Evolutionary conservation across 1,140 invertebrate genomes (phyloP), one percentile per base, ranked within the genome.

Genomic region (Armadillidium nasatum): DNA sequence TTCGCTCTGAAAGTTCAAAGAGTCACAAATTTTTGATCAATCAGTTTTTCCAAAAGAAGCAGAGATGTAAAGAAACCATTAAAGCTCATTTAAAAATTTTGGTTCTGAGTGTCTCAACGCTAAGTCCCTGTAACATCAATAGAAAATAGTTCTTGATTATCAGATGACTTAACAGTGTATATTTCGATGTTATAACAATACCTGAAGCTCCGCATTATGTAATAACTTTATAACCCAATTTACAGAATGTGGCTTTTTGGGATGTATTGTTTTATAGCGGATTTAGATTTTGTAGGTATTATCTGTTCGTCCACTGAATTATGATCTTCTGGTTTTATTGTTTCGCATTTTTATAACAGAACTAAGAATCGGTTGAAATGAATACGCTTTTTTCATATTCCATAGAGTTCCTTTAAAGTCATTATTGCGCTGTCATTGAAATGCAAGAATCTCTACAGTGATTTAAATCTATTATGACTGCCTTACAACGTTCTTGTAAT

Each of bases 171-270:
- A 21, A 7, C 68, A 33, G 19, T 21, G 68, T 70, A 70, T 19
- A 70, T 19, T 19, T 70, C 68, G 11, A 70, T 10, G 10, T 70
- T 19, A 19, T 70, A 70, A 70, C 10, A 21, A 70, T 70, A 9
- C 68, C 68, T 33, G 19, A 21, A 10, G 68, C 9, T 19, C 68
- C 68, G 19, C 68, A 70, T 19, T 11, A 10, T 9, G 68, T 10
- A 33, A 70, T 10, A 9, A 70, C 68, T 11, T 70, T 70, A 70
- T 70, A 70, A 10, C 68, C 68, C 68, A 7, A 21, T 70, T 70
- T 70, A 33, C 19, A 10, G 68, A 19, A 19, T 33, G 7, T 70
- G 19, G n/a, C n/a, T n/a, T n/a, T 70, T 70, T 10, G 68, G 19
- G 68, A 10, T 70, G 19, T 70, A 70, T 19, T 19, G 46, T 50